Conservation (phyloP, 37 sponge, comb jelly and placozoan genomes). For the Oscarella lobularis region DNA sequence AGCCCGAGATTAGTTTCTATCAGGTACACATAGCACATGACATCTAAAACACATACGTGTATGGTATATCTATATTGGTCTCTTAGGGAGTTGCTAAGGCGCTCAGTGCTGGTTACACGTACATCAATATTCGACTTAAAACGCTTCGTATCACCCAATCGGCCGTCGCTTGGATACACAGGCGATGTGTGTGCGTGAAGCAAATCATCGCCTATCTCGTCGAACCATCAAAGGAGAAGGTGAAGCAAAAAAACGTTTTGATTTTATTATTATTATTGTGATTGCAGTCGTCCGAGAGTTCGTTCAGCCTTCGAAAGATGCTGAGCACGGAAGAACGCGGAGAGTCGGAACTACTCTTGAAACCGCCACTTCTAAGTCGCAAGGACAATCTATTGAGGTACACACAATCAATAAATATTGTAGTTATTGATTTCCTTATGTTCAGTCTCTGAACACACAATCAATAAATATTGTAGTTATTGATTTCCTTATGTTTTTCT, state of each 20-base stretch:
- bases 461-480: too few relatives aligned
- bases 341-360: not conserved
- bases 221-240: constrained; percentile 31
- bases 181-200: constrained; percentile 22
- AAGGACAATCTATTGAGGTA: constrained; percentile 35
- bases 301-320: constrained; percentile 13
- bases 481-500: too few relatives aligned
- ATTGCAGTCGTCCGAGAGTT: constrained; percentile 7
- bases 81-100: constrained; percentile 46
- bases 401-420: too few relatives aligned
- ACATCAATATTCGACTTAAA: constrained; percentile 24
- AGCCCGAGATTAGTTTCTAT: constrained; percentile 47
- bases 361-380: constrained; percentile 7
- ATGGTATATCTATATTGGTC: not conserved
- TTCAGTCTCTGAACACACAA: too few relatives aligned
- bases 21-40: constrained; percentile 21
- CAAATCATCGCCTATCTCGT: constrained; percentile 37
- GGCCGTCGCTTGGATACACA: constrained; percentile 41
- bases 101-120: constrained; percentile 32
- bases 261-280: too few relatives aligned
- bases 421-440: too few relatives aligned
- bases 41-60: not conserved
- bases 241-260: too few relatives aligned
- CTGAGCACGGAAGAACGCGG: constrained; percentile 3
- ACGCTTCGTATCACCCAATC: constrained; percentile 26